phyloP scores from a whole-genome alignment of 2,888 invertebrate genomes.

The Malthinus flaveolus region DNA sequence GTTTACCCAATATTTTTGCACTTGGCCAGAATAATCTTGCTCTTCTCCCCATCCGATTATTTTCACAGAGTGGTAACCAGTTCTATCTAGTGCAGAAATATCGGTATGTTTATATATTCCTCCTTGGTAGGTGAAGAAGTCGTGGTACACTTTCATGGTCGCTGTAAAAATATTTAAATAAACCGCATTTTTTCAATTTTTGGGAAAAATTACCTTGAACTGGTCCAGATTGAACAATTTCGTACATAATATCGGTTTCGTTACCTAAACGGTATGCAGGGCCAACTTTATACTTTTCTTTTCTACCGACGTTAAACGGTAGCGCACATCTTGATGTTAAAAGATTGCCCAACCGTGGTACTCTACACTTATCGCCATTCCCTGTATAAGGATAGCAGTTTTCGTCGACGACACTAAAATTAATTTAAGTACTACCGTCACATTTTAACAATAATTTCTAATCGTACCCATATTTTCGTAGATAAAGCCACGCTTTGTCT shows the following conservation, averaged over 20 bases:
- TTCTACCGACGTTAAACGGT: constrained; percentile 57
- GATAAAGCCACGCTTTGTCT: constrained; percentile 90
- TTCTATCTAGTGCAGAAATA: constrained; percentile 58
- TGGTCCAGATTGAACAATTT: constrained; percentile 88
- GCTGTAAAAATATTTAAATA: constrained; percentile 59
- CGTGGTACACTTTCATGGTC: constrained; percentile 85
- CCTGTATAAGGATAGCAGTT: constrained; percentile 83
- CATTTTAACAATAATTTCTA: constrained; percentile 4
- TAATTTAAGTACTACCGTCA: background rate
- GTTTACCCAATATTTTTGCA: constrained; percentile 80
- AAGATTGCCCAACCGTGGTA: constrained; percentile 57
- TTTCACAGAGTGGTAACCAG: constrained; percentile 87
- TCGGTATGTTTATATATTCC: constrained; percentile 78
- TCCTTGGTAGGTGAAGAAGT: constrained; percentile 87
- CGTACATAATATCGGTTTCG: constrained; percentile 87
- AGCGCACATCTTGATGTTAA: constrained; percentile 60
- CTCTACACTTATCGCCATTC: constrained; percentile 64
- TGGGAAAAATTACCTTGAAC: constrained; percentile 76
- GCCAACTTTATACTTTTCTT: constrained; percentile 69
- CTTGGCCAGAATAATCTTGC: constrained; percentile 54
- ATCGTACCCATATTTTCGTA: constrained; percentile 73
- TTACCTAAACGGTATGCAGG: constrained; percentile 76
- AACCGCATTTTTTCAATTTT: background rate
- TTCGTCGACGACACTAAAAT: constrained; percentile 77
- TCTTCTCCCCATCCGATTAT: constrained; percentile 93